Conservation (phyloP, 2,113 vertebrate species). For the Eubucco bourcierii region DNA sequence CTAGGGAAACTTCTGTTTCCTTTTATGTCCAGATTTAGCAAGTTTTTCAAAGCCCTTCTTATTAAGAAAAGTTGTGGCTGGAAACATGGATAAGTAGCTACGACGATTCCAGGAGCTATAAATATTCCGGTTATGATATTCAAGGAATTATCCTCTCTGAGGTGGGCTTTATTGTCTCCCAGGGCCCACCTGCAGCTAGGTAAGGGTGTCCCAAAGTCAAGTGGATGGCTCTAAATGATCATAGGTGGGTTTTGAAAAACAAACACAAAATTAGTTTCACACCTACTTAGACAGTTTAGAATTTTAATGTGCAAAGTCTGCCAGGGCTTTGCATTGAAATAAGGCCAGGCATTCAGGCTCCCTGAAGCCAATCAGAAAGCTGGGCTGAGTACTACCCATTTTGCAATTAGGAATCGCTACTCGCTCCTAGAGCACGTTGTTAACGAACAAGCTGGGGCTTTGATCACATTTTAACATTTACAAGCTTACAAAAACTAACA, state of each 20-base stretch:
- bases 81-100: slow-evolving; percentile 79
- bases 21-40: slow-evolving; percentile 82
- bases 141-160: slow-evolving; percentile 76
- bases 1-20: slow-evolving; percentile 80
- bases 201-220: slow-evolving; percentile 73
- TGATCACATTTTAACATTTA: slow-evolving; percentile 47
- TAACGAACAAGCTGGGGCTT: slow-evolving; percentile 50
- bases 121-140: slow-evolving; percentile 76
- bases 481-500: background rate
- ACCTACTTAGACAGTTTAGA: slow-evolving; percentile 83
- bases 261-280: slow-evolving; percentile 81
- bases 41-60: slow-evolving; percentile 83
- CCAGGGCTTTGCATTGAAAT: slow-evolving; percentile 78
- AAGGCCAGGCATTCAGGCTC: slow-evolving; percentile 78
- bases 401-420: slow-evolving; percentile 63
- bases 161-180: slow-evolving; percentile 78
- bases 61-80: slow-evolving; percentile 81
- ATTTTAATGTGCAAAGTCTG: slow-evolving; percentile 81
- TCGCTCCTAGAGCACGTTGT: slow-evolving; percentile 60
- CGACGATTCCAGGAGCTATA: slow-evolving; percentile 77
- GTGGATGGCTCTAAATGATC: slow-evolving; percentile 80
- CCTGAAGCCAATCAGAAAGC: slow-evolving; percentile 71
- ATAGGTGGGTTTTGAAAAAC: slow-evolving; percentile 80
- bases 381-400: slow-evolving; percentile 69
- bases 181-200: slow-evolving; percentile 73